phyloP scores from a whole-genome alignment of 2,888 invertebrate genomes.

The Melangyna quadrimaculata region DNA sequence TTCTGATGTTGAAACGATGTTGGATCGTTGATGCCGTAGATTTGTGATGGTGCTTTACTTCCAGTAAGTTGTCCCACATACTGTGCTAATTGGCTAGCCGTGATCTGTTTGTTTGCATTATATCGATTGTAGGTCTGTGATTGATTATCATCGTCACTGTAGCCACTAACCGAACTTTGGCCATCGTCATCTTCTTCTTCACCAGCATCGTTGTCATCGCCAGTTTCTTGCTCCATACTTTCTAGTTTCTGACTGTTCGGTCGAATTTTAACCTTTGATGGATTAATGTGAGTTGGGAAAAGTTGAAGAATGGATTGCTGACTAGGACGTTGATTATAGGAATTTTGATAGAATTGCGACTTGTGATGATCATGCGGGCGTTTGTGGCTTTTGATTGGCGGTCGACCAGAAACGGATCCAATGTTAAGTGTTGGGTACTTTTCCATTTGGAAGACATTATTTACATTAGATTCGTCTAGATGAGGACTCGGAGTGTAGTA shows the following conservation, averaged over 20 bases:
- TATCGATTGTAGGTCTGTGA: conserved; percentile 57
- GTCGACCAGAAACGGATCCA: conserved; percentile 71
- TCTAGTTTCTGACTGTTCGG: conserved; percentile 79
- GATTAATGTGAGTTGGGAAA: conserved; percentile 75
- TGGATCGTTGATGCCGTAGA: conserved; percentile 25
- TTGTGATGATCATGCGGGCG: conserved; percentile 1
- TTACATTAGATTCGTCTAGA: conserved; percentile 77
- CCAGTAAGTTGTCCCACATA: conserved; percentile 58
- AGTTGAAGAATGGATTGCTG: conserved; percentile 45
- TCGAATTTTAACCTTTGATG: conserved; percentile 76
- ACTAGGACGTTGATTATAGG: conserved; percentile 50
- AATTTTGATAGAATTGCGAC: conserved; percentile 30
- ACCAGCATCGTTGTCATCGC: conserved; percentile 72
- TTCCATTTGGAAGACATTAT: conserved; percentile 76
- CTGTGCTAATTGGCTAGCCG: conserved; percentile 69
- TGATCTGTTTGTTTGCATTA: conserved; percentile 64
- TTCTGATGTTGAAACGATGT: conserved; percentile 15
- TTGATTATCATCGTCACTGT: conserved; percentile 33
- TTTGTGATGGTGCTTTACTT: conserved; percentile 26
- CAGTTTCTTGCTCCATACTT: conserved; percentile 74
- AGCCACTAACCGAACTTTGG: conserved; percentile 40
- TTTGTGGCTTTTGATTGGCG: conserved; percentile 37
- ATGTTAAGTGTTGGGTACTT: conserved; percentile 75
- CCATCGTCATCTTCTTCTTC: conserved; percentile 55
- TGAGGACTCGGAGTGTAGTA: conserved; percentile 79